A percentile compares a stretch with the other conserved stretches of the same genome.
phyloP scores from a whole-genome alignment of 2,888 invertebrate species.

The Chrysomela aeneicollis region DNA sequence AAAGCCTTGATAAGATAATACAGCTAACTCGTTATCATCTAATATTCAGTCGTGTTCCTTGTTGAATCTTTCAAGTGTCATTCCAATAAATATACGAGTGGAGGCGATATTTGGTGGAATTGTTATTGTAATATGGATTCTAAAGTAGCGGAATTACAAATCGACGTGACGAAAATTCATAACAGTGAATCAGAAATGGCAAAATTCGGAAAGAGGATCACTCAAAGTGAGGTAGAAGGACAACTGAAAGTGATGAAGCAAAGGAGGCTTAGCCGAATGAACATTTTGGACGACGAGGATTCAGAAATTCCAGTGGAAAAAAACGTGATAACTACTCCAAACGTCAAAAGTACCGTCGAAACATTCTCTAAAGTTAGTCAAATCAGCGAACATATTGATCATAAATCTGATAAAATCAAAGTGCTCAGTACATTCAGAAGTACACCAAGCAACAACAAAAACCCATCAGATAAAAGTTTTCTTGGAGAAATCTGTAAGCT shows the following conservation, averaged over 20 bases:
- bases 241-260: constrained; percentile 41
- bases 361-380: neutral
- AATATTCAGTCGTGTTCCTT: neutral
- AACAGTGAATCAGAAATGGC: neutral
- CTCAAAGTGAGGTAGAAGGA: constrained; percentile 40
- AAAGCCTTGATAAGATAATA: neutral
- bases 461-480: neutral
- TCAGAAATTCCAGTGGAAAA: constrained; percentile 30
- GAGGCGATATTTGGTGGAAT: neutral
- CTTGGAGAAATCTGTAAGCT: neutral
- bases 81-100: neutral
- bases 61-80: neutral
- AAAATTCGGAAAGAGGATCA: constrained; percentile 8
- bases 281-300: constrained; percentile 35
- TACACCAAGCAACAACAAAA: neutral
- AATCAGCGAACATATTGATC: neutral
- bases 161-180: neutral
- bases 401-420: neutral
- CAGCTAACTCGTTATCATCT: neutral
- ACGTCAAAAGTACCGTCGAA: neutral
- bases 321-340: neutral
- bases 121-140: neutral
- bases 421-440: neutral
- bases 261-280: constrained; percentile 38
- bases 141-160: neutral